Evolutionary conservation across 2,797 vertebrate species (phyloP), one percentile per base, ranked within the genome.

Genomic region (Melanogrammus aeglefinus): DNA sequence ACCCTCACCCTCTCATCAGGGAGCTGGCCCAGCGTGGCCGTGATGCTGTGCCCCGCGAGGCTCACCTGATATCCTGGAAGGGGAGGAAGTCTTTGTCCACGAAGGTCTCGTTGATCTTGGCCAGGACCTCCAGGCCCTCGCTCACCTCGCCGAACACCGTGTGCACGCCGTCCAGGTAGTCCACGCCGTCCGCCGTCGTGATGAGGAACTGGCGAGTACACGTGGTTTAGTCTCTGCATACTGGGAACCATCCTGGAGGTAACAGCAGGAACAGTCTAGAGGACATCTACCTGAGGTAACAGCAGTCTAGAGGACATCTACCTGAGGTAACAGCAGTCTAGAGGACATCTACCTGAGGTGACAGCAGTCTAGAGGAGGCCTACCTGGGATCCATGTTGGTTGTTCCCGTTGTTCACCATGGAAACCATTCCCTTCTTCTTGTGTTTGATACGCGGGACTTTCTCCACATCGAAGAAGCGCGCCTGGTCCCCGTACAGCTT

Each of bases 401-500:
- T 95, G 10, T 75, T 96, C 84, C 98, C 97, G 72, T 98, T 98
- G 92, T 99, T 99, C 88, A 99, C 98, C 98, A 99, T 99, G 14
- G 98, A 99, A 29, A 99, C 96, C 0, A 95, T 98, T 74, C 97
- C 97, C 77, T 94, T 96, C 88, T 98, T 99, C 92, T 93, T 96
- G 88, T 99, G 98, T 86, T 99, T 99, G 91, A 99, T 99, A 84
- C 97, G 95, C 0, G 97, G 97, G 0, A 91, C 88, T 84, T 98
- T 99, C 89, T 99, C 98, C 4, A 90, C 85, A 31, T 99, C 97
- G 79, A 99, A 99, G 90, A 96, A 99, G 79, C 94, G 92, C 29
- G 97, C 98, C 88, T 99, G 98, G 88, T 98, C 96, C 35, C 98
- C 98, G 14, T 99, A 99, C 1, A 99, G 92, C 63, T 97, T 96